Percentiles rank a stretch among this genome's conserved stretches.
phyloP scores from a whole-genome alignment of 2,113 vertebrate species.

The Orycteropus afer region DNA sequence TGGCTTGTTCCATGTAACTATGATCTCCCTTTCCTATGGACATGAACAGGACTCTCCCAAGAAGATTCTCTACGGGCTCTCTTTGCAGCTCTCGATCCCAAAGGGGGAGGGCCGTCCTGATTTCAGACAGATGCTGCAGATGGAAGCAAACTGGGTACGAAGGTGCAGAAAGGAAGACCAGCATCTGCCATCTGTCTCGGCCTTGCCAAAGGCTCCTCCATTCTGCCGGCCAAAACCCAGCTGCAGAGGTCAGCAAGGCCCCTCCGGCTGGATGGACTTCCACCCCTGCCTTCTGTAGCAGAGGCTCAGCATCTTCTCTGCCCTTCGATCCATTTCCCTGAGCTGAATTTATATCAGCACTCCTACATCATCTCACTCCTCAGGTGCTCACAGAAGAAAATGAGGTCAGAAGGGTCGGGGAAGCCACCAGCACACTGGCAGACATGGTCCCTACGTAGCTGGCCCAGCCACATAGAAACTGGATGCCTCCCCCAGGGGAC shows the following conservation, averaged over 20 bases:
- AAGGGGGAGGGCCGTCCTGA: neutral
- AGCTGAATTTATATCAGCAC: no score
- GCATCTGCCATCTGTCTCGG: neutral
- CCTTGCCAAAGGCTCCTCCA: neutral
- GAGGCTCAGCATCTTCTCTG: neutral
- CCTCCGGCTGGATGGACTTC: neutral
- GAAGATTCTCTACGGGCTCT: neutral
- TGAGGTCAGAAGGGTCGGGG: neutral
- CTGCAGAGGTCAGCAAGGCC: neutral
- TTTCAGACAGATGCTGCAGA: neutral
- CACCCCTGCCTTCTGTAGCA: neutral
- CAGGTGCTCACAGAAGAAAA: neutral
- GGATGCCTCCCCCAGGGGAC: neutral
- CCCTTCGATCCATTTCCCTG: neutral
- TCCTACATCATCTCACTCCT: no score
- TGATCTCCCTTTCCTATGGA: neutral
- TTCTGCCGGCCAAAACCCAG: neutral
- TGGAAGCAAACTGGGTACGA: neutral
- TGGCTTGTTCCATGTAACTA: neutral
- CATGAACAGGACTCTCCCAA: neutral
- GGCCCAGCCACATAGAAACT: neutral
- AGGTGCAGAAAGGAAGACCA: neutral
- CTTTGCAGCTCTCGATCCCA: neutral
- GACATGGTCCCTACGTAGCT: neutral
- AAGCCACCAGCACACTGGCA: neutral